Evolutionary conservation across 1,140 invertebrate genomes (phyloP), one percentile per base, ranked within the genome.

Genomic region (Coptotermes formosanus): DNA sequence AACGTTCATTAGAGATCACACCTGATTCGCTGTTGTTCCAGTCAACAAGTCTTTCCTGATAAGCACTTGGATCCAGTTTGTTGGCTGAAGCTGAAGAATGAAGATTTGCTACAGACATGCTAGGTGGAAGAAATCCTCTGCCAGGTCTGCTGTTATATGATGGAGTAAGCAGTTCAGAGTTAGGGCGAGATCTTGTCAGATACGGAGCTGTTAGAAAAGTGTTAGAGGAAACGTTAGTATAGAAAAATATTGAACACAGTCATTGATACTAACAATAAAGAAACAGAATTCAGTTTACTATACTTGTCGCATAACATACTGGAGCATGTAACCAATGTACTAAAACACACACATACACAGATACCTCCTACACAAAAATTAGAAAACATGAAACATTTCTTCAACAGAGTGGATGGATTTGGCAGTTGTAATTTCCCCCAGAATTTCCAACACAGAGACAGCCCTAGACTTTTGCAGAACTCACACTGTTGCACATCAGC

Each of bases 41-140:
- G 59, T 85, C 85, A 32, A 85, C 85, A 64, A 85, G 84, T 85
- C 85, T 85, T 52, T 85, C 85, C 64, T 85, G 64, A 82, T 45
- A 85, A 30, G 85, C 11, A 11, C 21, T 25, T 19, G 83, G 83
- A 45, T 84, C n/a, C 19, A 11, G 44, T 52, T 52, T 30, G 43
- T 25, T 19, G 83, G 48, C 32, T 59, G 83, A 84, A 52, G 44
- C 83, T 32, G 83, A 52, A 84, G 83, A 32, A 52, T 84, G 83
- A 12, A 84, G 48, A 48, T 84, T 84, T 52, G 52, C 45, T 45
- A 84, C 12, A 52, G 83, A 84, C 83, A 84, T 52, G 45, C 82
- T 83, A n/a, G 82, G 82, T 44, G 82, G 23, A 32, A 52, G 48
- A 2, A 43, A 32, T 45, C 43, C 82, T 52, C 82, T 30, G 23